phyloP scores from a whole-genome alignment of 2,113 vertebrate genomes.

The Meles meles region DNA sequence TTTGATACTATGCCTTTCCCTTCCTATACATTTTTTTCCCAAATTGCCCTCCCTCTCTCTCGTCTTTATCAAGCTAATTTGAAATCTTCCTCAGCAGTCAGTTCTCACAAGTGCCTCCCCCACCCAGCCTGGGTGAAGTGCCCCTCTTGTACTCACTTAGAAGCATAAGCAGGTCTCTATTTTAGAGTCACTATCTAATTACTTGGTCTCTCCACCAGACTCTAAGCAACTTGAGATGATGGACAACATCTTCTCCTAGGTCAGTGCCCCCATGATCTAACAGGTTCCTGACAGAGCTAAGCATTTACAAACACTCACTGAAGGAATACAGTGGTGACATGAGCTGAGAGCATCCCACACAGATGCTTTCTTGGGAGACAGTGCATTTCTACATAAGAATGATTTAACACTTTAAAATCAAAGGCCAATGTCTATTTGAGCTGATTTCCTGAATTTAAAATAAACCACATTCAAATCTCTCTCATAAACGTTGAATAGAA shows the following conservation, averaged over 20 bases:
- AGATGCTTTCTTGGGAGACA: neutral
- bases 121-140: neutral
- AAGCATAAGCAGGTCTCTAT: neutral
- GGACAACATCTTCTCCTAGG: neutral
- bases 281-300: neutral
- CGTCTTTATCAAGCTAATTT: neutral
- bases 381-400: neutral
- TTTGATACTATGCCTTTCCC: neutral
- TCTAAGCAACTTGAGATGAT: neutral
- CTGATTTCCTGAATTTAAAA: slow-evolving; percentile 59
- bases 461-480: slow-evolving; percentile 54
- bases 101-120: neutral
- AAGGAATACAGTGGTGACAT: neutral
- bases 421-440: slow-evolving; percentile 25
- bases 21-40: neutral
- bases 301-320: neutral
- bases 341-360: neutral
- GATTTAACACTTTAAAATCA: slow-evolving; percentile 23
- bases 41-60: neutral
- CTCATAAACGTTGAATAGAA: slow-evolving; percentile 41
- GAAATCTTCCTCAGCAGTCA: neutral
- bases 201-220: neutral
- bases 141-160: neutral
- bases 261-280: neutral
- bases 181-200: neutral